Evolutionary conservation across 1,140 invertebrate species (phyloP), one percentile per base, ranked within the genome.

Genomic region (Zaprionus kolodkinae): DNA sequence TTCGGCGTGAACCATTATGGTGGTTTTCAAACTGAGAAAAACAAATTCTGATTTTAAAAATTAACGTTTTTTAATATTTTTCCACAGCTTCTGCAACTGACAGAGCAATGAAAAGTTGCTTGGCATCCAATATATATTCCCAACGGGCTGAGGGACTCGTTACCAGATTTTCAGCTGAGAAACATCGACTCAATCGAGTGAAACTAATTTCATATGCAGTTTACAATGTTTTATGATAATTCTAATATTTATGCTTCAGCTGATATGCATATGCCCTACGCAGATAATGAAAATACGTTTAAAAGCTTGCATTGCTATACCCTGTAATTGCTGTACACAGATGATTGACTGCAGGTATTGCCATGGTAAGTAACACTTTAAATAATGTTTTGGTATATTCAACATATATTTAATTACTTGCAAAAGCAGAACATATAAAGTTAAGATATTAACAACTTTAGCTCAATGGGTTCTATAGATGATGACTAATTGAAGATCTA

Each of bases 171-270:
- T 50, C 45, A 50, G 21, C 17, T 25, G 45, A 50, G 52, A 5
- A 55, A 2, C n/a, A 43, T 45, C 2, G 2, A 55, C 12, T 30
- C 69, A 71, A 57, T 65, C 52, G 30, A 71, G 61, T 65, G 61
- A 40, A 65, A 72, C 62, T 66, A 65, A 66, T 72, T 72, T 35
- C 25, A 33, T 59, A 52, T 30, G 15, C 33, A 40, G 36, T 33
- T 61, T 73, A 15, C 40, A 57, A 64, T 50, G 56, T 66, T 66
- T 72, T 50, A 43, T 74, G 52, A 70, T 71, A 75, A 71, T 71
- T 71, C 60, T 57, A 60, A 71, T 71, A 71, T 75, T 75, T 75
- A 71, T 75, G 72, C 45, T 30, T 25, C 21, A 63, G 43, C 66
- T 70, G 72, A 74, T 74, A 74, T 57, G 55, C 25, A 38, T 54